A percentile compares a stretch with the other conserved stretches of the same genome.
Evolutionary conservation across 1,140 invertebrate genomes (phyloP).

Genomic region (Caenorhabditis inopinata): DNA sequence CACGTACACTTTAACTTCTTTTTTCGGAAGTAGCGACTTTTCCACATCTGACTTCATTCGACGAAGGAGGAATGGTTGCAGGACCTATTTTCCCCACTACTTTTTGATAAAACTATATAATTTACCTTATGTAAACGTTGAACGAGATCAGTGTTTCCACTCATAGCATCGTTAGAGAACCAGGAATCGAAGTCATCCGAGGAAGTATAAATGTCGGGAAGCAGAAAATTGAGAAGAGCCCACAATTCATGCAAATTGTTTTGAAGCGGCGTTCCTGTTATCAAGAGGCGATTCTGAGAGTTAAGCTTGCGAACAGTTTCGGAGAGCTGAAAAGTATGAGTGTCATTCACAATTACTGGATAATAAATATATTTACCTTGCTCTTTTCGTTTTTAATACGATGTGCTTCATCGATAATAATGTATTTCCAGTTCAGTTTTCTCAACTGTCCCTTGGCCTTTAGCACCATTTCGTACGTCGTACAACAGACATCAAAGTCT

Average conservation of each 20-base stretch:
- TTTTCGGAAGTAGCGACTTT: conserved; percentile 91
- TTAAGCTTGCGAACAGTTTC: conserved; percentile 96
- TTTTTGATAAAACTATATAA: too few relatives aligned
- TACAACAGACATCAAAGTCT: conserved; percentile 97
- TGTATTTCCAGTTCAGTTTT: conserved; percentile 95
- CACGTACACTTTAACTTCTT: conserved; percentile 83
- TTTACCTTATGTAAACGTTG: conserved; percentile 89
- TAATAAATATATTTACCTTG: too few relatives aligned
- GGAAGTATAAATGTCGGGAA: conserved; percentile 97
- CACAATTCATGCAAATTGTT: conserved; percentile 96
- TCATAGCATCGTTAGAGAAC: conserved; percentile 94
- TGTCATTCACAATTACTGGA: too few relatives aligned
- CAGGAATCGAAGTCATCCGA: conserved; percentile 95
- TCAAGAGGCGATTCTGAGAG: conserved; percentile 88
- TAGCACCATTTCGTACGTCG: conserved; percentile 99
- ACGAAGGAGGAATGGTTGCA: conserved; percentile 90
- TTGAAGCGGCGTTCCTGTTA: conserved; percentile 91
- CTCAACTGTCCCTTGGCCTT: conserved; percentile 93
- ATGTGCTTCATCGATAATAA: conserved; percentile 98
- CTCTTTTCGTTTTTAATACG: conserved; percentile 99
- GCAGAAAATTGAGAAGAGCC: conserved; percentile 93
- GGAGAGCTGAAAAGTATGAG: too few relatives aligned
- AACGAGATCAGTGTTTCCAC: conserved; percentile 84
- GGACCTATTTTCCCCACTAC: too few relatives aligned
- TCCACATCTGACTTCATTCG: conserved; percentile 97